Evolutionary conservation across 2,797 vertebrate species (phyloP), one percentile per base, ranked within the genome.

Genomic region (Otolemur crassicaudatus): DNA sequence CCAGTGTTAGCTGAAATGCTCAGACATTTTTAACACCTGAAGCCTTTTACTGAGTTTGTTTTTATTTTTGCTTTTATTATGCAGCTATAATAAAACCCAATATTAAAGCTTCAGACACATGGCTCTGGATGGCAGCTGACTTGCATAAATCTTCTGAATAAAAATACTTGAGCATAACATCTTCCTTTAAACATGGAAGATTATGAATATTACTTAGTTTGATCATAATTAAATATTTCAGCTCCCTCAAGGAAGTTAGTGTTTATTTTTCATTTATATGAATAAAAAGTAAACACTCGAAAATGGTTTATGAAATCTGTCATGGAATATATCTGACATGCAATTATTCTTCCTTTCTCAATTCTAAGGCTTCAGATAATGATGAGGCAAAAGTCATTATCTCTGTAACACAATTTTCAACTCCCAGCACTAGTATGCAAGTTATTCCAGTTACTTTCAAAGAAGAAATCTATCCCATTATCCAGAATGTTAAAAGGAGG

Each of bases 271-370:
- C 13, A 17, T 84, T 56, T 77, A 7, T 1, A 34, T 80, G 23
- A 93, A 83, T 82, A 70, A 79, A 93, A 94, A 82, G 27, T 53
- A 89, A 83, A 94, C 58, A 67, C 34, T 83, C 80, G 43, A 70
- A 94, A 95, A 93, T 25, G 53, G 23, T 65, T 89, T 94, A 40
- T 6, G 23, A 91, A 94, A 27, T 5, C 11, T 84, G 22, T 67
- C 67, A 82, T n/a, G 87, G 1, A 87, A 34, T 49, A 95, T 6
- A 87, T 11, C 25, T 69, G 84, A 46, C 63, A 77, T 58, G 4
- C 0, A 58, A 60, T 86, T 72, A 40, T 86, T 93, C 13, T 88
- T 87, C 6, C 22, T 49, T 90, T 91, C 2, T 90, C 11, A 23
- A 20, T 60, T 67, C 6, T 5, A 61, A 91, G 27, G 11, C 27